Conservation (phyloP, 2,888 invertebrate species). For the Apoderus coryli region DNA sequence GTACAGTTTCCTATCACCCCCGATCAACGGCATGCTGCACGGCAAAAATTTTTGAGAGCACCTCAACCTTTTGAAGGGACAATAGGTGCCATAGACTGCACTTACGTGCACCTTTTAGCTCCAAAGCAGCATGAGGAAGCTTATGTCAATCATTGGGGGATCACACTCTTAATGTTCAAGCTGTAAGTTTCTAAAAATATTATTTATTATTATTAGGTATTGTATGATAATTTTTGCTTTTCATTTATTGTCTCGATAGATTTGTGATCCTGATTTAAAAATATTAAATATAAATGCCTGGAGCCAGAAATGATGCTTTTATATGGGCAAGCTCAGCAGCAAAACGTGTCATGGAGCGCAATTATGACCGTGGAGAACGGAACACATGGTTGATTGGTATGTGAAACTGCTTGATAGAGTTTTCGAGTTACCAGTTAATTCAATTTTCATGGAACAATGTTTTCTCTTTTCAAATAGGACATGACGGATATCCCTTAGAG, state of each 20-base stretch:
- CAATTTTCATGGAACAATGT: conserved; percentile 4
- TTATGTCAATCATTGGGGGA: conserved; percentile 8
- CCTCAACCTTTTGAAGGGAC: conserved; percentile 7
- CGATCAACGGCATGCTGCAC: conserved; percentile 6
- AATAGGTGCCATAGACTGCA: conserved; percentile 9
- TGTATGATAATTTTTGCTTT: conserved; percentile 4
- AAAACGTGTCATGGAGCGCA: too few relatives aligned
- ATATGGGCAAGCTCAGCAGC: too few relatives aligned
- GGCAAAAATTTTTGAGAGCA: conserved; percentile 5
- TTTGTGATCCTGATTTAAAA: conserved; percentile 5
- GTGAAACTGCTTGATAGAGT: conserved; percentile 1
- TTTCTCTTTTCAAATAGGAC: too few relatives aligned
- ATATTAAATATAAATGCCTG: conserved; percentile 4
- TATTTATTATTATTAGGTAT: too few relatives aligned
- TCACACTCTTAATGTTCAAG: conserved; percentile 9
- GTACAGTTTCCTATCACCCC: conserved; percentile 7
- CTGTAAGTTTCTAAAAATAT: too few relatives aligned
- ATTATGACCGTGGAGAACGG: too few relatives aligned
- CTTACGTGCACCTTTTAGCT: conserved; percentile 8
- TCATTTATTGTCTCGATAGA: conserved; percentile 2
- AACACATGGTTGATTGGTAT: conserved; percentile 6
- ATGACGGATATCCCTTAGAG: conserved; percentile 7
- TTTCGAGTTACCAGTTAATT: conserved; percentile 1
- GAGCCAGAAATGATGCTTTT: conserved; percentile 4
- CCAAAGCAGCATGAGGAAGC: conserved; percentile 9